Evolutionary conservation across 1,140 invertebrate species (phyloP).

Genomic region (Centruroides sculpturatus): DNA sequence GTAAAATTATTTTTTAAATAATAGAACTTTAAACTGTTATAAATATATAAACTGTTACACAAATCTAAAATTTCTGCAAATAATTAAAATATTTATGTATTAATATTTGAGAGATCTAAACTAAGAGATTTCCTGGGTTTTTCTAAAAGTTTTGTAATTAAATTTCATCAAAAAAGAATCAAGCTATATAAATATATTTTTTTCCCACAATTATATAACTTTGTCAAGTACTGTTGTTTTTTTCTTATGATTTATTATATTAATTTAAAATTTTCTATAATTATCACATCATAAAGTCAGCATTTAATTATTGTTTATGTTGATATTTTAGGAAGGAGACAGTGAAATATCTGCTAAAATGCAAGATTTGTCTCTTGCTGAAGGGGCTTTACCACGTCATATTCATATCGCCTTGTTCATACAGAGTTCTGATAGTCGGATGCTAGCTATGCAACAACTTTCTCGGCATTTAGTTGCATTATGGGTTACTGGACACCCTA

Average conservation of each 20-base stretch:
- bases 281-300: not conserved
- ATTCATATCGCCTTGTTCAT: conserved; percentile 82
- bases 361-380: conserved; percentile 89
- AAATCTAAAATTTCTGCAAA: no score
- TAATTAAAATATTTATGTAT: no score
- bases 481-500: conserved; percentile 92
- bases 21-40: no score
- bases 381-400: conserved; percentile 92
- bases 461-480: conserved; percentile 90
- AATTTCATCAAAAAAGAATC: no score
- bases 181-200: no score
- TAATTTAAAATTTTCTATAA: not conserved
- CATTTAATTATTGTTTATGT: not conserved
- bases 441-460: conserved; percentile 68
- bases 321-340: conserved; percentile 54
- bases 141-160: no score
- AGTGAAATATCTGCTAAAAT: conserved; percentile 77
- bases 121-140: no score
- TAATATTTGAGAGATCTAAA: no score
- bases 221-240: not conserved
- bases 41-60: no score
- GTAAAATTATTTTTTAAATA: no score
- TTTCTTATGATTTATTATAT: not conserved
- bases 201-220: not conserved
- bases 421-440: conserved; percentile 49